These are phyloP conservation scores for Eucera pruinosa DNA, from an alignment of 2,888 invertebrate genomes.

Conservation along the genomic window DNA sequence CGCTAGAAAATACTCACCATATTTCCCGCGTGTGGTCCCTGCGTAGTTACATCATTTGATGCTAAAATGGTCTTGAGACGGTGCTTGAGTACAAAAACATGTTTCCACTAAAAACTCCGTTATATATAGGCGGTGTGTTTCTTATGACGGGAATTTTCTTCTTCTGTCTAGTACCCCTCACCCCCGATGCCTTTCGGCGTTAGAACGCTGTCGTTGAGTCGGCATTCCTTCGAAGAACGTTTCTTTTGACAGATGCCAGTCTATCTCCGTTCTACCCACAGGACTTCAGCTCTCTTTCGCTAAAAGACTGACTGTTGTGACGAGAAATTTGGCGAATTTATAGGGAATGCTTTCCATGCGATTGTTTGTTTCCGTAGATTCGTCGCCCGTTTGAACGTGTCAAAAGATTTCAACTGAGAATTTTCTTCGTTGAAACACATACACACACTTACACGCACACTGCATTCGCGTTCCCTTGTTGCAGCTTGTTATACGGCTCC, in stretches of 20 bases:
- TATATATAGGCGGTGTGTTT: slow-evolving; percentile 57
- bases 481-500: too few relatives aligned
- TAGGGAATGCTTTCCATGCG: neutral
- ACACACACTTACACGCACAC: neutral
- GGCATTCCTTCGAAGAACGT: slow-evolving; percentile 14
- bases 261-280: too few relatives aligned
- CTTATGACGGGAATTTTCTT: slow-evolving; percentile 62
- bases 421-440: neutral
- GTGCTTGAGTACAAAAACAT: slow-evolving; percentile 72
- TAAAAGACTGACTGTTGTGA: too few relatives aligned
- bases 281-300: too few relatives aligned
- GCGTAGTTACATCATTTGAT: slow-evolving; percentile 71
- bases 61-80: slow-evolving; percentile 72
- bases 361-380: slow-evolving; percentile 16
- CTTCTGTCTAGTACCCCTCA: slow-evolving; percentile 21
- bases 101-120: slow-evolving; percentile 69
- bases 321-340: too few relatives aligned
- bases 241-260: neutral
- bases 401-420: neutral
- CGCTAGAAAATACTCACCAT: slow-evolving; percentile 67
- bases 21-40: slow-evolving; percentile 70
- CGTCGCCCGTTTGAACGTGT: too few relatives aligned
- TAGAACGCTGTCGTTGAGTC: neutral
- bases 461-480: neutral
- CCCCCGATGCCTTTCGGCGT: too few relatives aligned